Evolutionary conservation across 2,888 invertebrate genomes (phyloP), one percentile per base, ranked within the genome.

Genomic region (Rutpela maculata): DNA sequence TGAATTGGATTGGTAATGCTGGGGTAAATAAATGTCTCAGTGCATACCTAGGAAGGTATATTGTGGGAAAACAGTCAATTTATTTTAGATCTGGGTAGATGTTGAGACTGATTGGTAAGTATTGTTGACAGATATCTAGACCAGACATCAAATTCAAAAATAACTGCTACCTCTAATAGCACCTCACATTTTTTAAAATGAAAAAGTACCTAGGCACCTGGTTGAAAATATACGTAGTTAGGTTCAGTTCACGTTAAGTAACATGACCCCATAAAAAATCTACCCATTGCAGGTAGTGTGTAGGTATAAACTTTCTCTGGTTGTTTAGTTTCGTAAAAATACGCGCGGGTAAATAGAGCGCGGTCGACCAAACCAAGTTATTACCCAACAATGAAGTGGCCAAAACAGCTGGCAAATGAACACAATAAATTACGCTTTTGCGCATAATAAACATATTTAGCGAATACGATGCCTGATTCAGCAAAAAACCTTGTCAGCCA

Each of bases 401-500:
- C 56, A 22, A 19, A 62, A 60, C 67, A 56, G 38, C 63, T 71
- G 56, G 74, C 75, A 74, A 74, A 75, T 26, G 70, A 69, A 71
- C 75, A 73, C 57, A 76, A 75, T 63, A 73, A 72, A 74, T 76
- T 76, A 68, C 59, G 80, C 76, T 80, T 77, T 68, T 81, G 82
- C 83, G 83, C 83, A 81, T 77, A 74, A 60, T 73, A 75, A 78
- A 79, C 76, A 62, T 35, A 76, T 74, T 80, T 66, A 69, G 63
- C 75, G 75, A 80, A 80, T 78, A 76, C 78, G 78, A 77, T 67
- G 78, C 72, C 73, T 60, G 50, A 69, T 72, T 71, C 74, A 59
- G 74, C 72, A 76, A 79, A 81, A 78, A 77, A 79, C 56, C 60
- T 70, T n/a, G 80, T 80, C 82, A 78, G 83, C 83, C 83, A 83